phyloP scores from a whole-genome alignment of 2,888 invertebrate genomes.

The Aphidius colemani region DNA sequence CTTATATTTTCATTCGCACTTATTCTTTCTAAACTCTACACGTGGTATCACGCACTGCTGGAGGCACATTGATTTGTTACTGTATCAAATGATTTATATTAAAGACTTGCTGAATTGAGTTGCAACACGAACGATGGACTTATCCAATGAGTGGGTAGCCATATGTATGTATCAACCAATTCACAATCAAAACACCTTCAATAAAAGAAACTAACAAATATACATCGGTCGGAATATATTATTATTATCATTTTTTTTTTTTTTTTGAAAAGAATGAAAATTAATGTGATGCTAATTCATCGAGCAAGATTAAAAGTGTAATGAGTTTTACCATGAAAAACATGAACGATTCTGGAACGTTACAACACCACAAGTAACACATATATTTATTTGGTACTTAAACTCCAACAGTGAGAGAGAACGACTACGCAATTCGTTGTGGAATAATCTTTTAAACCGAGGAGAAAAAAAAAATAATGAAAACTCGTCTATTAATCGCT shows the following conservation, averaged over 20 bases:
- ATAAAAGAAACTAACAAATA: not conserved
- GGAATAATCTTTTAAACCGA: conserved; percentile 10
- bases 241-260: not conserved
- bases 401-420: conserved; percentile 19
- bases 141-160: conserved; percentile 57
- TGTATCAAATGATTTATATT: conserved; percentile 55
- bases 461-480: not conserved
- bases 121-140: conserved; percentile 59
- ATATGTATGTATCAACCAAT: not conserved
- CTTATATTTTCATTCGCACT: not conserved
- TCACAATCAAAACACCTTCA: not conserved
- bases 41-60: conserved; percentile 55
- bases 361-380: conserved; percentile 32
- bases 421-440: not conserved
- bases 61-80: conserved; percentile 58
- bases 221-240: not conserved
- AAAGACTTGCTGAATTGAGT: conserved; percentile 59
- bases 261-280: too few species aligned
- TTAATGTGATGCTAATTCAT: conserved; percentile 23
- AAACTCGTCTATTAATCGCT: conserved; percentile 52
- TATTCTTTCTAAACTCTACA: conserved; percentile 26
- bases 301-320: conserved; percentile 32
- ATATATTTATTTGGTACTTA: conserved; percentile 22
- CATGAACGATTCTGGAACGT: conserved; percentile 7
- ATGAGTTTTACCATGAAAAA: conserved; percentile 25